A percentile compares a stretch with the other conserved stretches of the same genome.
These are phyloP conservation scores for Corydoras sp. DNA, from an alignment of 2,113 vertebrate genomes.

Conservation along the genomic window DNA sequence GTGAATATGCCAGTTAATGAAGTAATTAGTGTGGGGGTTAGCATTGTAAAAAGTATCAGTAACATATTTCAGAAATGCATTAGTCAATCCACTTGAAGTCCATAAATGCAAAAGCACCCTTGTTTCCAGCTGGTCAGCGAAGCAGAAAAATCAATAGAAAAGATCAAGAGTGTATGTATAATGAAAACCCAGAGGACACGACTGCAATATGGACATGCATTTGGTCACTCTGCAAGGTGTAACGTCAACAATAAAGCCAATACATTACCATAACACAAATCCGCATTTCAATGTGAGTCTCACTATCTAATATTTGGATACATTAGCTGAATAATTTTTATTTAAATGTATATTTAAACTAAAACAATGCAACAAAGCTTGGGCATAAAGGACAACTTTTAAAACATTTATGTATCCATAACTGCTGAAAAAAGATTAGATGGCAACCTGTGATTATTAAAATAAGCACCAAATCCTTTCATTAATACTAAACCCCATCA, in stretches of 20 bases:
- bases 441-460: background rate
- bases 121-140: slow-evolving; percentile 7
- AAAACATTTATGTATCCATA: slow-evolving; percentile 41
- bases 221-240: background rate
- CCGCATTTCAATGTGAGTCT: background rate
- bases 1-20: too few species aligned
- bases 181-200: background rate
- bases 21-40: too few species aligned
- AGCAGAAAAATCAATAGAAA: slow-evolving; percentile 17
- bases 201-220: background rate
- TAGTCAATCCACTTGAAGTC: slow-evolving; percentile 6
- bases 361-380: background rate
- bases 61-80: slow-evolving; percentile 1
- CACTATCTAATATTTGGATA: background rate
- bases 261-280: background rate
- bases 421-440: background rate
- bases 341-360: background rate
- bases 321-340: background rate
- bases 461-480: slow-evolving; percentile 9
- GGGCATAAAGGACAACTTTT: slow-evolving; percentile 9
- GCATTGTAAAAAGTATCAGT: background rate
- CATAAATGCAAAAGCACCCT: background rate
- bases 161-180: background rate
- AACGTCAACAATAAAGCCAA: background rate
- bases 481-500: slow-evolving; percentile 6